Percentiles rank a stretch among this genome's conserved stretches.
Evolutionary conservation across 2,888 invertebrate species (phyloP).

Genomic region (Endomychus coccineus): DNA sequence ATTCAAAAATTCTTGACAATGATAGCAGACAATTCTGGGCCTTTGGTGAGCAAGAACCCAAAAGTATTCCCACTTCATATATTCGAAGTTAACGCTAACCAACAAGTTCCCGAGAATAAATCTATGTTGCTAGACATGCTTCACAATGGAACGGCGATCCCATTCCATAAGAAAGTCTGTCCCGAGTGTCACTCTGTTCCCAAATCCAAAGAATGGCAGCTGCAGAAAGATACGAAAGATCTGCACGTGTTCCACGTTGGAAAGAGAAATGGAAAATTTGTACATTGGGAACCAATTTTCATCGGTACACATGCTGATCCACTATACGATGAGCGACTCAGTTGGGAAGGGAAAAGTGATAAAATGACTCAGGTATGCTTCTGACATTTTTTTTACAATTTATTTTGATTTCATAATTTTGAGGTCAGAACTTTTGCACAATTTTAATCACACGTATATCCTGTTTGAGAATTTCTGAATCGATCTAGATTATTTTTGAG

Average conservation of each 20-base stretch:
- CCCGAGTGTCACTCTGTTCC: slow-evolving; percentile 85
- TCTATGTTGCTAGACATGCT: slow-evolving; percentile 61
- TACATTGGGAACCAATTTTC: slow-evolving; percentile 91
- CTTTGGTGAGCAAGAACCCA: slow-evolving; percentile 52
- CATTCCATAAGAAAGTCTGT: slow-evolving; percentile 87
- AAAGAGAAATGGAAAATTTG: slow-evolving; percentile 68
- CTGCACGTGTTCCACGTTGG: slow-evolving; percentile 79
- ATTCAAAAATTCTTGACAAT: slow-evolving; percentile 76
- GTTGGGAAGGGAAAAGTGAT: slow-evolving; percentile 92
- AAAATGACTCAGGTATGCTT: slow-evolving; percentile 87
- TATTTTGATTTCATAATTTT: neutral
- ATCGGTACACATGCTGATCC: slow-evolving; percentile 86
- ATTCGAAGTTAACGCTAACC: slow-evolving; percentile 73
- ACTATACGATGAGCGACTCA: slow-evolving; percentile 82
- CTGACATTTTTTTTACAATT: neutral
- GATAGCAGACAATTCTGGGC: slow-evolving; percentile 61
- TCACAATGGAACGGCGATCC: slow-evolving; percentile 70
- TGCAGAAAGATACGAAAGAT: slow-evolving; percentile 60
- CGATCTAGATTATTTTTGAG: no score
- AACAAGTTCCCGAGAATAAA: slow-evolving; percentile 65
- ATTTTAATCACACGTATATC: no score
- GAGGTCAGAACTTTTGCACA: no score
- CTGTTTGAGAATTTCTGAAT: no score
- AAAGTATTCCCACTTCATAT: slow-evolving; percentile 83
- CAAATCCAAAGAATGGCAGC: slow-evolving; percentile 77